Percentiles rank a stretch among this genome's conserved stretches.
Evolutionary conservation across 2,113 vertebrate genomes (phyloP).

Genomic region (Misgurnus anguillicaudatus): DNA sequence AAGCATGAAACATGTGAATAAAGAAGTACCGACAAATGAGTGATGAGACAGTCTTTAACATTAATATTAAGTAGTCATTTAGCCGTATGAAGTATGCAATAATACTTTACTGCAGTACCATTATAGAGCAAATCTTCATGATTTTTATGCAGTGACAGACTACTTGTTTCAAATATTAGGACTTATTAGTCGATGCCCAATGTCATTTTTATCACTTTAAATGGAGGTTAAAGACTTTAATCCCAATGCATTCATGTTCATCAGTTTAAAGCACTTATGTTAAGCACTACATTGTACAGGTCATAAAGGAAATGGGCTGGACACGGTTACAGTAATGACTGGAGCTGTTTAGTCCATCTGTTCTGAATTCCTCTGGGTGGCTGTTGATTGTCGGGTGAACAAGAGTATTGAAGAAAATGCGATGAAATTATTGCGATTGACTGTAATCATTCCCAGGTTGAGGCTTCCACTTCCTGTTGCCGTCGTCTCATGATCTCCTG

Average conservation of each 20-base stretch:
- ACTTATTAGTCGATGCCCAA: slow-evolving; percentile 7
- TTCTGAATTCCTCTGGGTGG: slow-evolving; percentile 37
- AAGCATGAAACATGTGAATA: not conserved
- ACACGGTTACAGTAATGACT: slow-evolving; percentile 25
- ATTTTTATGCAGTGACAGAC: slow-evolving; percentile 3
- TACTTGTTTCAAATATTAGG: not conserved
- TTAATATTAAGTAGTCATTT: slow-evolving; percentile 12
- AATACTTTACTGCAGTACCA: not conserved
- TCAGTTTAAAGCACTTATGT: slow-evolving; percentile 9
- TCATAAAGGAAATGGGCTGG: slow-evolving; percentile 27
- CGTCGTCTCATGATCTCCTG: slow-evolving; percentile 55
- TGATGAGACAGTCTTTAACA: slow-evolving; percentile 1
- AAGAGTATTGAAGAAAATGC: slow-evolving; percentile 18
- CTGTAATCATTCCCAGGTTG: slow-evolving; percentile 49
- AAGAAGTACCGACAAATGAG: not conserved
- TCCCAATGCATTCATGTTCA: slow-evolving; percentile 24
- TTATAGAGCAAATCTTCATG: not conserved
- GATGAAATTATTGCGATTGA: slow-evolving; percentile 39
- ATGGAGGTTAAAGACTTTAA: slow-evolving; percentile 27
- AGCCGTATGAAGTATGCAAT: not conserved
- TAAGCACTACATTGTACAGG: slow-evolving; percentile 16
- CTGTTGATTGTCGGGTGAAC: slow-evolving; percentile 33
- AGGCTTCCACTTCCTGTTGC: slow-evolving; percentile 55
- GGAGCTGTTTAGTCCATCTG: slow-evolving; percentile 32
- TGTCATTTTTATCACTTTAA: slow-evolving; percentile 15